Percentiles rank a stretch among this genome's conserved stretches.
phyloP scores from a whole-genome alignment of 2,888 invertebrate genomes.

The Dolichomitus sp. region DNA sequence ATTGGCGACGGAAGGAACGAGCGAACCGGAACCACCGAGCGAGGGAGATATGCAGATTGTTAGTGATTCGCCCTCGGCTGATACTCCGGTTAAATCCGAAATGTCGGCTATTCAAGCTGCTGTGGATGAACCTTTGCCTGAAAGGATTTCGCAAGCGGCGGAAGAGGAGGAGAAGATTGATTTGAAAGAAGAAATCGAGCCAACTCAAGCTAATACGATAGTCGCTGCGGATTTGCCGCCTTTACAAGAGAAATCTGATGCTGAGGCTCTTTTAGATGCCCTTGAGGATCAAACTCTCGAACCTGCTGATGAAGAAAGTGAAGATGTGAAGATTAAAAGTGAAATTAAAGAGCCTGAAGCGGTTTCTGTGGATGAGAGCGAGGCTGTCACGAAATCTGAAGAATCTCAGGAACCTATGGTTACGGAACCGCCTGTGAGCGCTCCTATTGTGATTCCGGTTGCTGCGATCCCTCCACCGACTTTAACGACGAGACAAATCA shows the following conservation, averaged over 20 bases:
- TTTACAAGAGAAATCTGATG: constrained; percentile 58
- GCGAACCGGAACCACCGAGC: constrained; percentile 65
- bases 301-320: constrained; percentile 65
- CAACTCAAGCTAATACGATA: constrained; percentile 53
- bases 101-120: constrained; percentile 34
- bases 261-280: constrained; percentile 61
- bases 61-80: constrained; percentile 57
- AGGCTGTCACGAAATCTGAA: constrained; percentile 60
- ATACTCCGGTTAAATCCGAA: constrained; percentile 59
- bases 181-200: constrained; percentile 54
- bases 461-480: constrained; percentile 1
- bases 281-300: constrained; percentile 70
- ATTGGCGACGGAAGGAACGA: constrained; percentile 56
- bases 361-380: constrained; percentile 32
- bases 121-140: constrained; percentile 1
- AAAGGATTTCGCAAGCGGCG: constrained; percentile 42
- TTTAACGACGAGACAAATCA: constrained; percentile 43
- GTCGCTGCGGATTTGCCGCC: constrained; percentile 59
- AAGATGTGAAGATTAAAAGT: constrained; percentile 53
- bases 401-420: constrained; percentile 74
- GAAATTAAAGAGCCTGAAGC: constrained; percentile 56
- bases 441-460: constrained; percentile 74
- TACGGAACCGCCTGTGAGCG: constrained; percentile 60
- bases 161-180: constrained; percentile 35
- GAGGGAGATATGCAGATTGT: constrained; percentile 68